A percentile compares a stretch with the other conserved stretches of the same genome.
These are phyloP conservation scores for Hemiprocne comata DNA, from an alignment of 2,113 vertebrate genomes.

Conservation along the genomic window DNA sequence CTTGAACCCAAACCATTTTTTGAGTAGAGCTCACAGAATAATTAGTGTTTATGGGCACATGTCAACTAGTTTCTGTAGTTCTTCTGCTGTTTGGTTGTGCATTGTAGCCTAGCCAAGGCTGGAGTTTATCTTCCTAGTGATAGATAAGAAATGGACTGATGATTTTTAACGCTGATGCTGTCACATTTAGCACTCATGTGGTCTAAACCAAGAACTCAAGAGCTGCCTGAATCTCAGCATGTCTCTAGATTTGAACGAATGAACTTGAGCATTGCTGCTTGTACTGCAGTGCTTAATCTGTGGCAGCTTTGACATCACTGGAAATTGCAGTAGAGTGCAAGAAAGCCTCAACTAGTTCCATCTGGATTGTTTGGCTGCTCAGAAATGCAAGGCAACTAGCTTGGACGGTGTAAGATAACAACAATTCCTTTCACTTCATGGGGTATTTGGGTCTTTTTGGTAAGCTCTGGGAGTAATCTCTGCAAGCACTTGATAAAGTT, in stretches of 20 bases:
- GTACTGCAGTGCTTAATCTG: background rate
- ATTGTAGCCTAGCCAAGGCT: background rate
- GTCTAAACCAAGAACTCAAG: background rate
- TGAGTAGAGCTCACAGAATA: background rate
- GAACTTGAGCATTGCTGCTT: background rate
- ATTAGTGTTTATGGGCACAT: background rate
- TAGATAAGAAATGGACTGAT: background rate
- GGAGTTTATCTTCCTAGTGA: background rate
- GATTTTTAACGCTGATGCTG: background rate
- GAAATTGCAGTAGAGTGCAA: background rate
- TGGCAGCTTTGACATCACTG: background rate
- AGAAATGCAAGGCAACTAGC: background rate
- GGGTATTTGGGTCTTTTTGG: background rate
- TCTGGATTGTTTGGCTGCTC: background rate
- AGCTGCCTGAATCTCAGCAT: background rate
- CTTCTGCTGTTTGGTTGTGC: background rate
- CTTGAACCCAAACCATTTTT: no score
- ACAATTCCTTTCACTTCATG: background rate
- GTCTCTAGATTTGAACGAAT: background rate
- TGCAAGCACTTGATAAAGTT: constrained; percentile 10
- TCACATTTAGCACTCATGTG: background rate
- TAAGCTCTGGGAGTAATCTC: background rate
- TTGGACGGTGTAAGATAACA: background rate
- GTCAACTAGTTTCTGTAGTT: background rate
- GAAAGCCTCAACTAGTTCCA: background rate